These are phyloP conservation scores for Periophthalmus magnuspinnatus DNA, from an alignment of 2,797 vertebrate genomes.

Conservation along the genomic window DNA sequence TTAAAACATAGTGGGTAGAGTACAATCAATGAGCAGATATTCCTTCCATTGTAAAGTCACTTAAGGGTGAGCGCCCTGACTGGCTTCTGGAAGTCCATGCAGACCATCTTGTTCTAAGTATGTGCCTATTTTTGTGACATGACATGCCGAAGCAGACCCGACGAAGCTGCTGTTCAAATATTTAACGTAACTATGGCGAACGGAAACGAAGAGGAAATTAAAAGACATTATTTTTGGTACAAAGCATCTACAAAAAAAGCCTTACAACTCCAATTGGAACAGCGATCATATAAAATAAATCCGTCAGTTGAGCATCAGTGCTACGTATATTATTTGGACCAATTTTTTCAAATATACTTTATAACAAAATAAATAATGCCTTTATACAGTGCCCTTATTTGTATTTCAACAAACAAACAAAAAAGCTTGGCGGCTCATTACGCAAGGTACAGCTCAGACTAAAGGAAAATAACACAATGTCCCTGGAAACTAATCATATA, in stretches of 20 bases:
- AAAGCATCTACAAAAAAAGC: constrained; percentile 92
- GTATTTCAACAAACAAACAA: constrained; percentile 86
- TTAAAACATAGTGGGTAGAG: constrained; percentile 73
- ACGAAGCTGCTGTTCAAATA: constrained; percentile 79
- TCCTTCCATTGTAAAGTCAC: constrained; percentile 63
- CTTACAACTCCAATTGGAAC: constrained; percentile 87
- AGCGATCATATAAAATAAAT: constrained; percentile 87
- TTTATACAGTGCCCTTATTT: constrained; percentile 93
- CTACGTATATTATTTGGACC: constrained; percentile 87
- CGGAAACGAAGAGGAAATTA: constrained; percentile 46
- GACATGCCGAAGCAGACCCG: constrained; percentile 74
- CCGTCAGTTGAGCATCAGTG: constrained; percentile 85
- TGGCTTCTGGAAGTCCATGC: constrained; percentile 72
- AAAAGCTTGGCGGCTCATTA: constrained; percentile 87
- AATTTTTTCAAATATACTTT: constrained; percentile 87
- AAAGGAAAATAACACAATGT: constrained; percentile 87
- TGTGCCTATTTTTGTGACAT: constrained; percentile 80
- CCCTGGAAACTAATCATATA: constrained; percentile 85
- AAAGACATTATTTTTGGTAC: constrained; percentile 86
- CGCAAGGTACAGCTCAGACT: constrained; percentile 89
- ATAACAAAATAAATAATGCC: constrained; percentile 95
- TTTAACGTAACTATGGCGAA: constrained; percentile 76
- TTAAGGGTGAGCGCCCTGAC: constrained; percentile 62
- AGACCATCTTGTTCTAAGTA: constrained; percentile 69
- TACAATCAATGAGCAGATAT: constrained; percentile 71